Evolutionary conservation across 2,797 vertebrate genomes (phyloP).

Genomic region (Hippopotamyrus pictus): DNA sequence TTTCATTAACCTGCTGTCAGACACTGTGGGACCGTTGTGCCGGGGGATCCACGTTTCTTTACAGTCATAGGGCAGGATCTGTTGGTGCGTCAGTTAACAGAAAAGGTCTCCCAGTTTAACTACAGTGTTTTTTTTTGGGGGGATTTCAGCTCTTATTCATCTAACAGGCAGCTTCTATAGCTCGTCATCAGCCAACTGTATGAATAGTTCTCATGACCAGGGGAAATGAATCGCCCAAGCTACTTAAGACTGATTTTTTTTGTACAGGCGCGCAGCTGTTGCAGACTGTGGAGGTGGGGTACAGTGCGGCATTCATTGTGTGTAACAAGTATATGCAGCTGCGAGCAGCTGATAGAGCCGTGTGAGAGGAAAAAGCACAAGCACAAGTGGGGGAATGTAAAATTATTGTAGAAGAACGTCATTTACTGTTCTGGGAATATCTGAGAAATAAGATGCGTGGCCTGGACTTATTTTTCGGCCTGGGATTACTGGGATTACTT

Average conservation of each 20-base stretch:
- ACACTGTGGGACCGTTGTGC: neutral
- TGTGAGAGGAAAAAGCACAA: neutral
- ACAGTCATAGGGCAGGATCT: neutral
- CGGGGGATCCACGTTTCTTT: neutral
- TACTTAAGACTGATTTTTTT: constrained; percentile 36
- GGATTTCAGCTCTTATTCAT: neutral
- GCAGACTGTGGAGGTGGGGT: constrained; percentile 17
- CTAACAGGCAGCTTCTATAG: neutral
- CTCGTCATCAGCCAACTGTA: neutral
- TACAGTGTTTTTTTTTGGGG: neutral
- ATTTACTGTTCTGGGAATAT: neutral
- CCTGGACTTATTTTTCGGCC: neutral
- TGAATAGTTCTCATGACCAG: constrained; percentile 25
- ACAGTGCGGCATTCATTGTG: constrained; percentile 7
- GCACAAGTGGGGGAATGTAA: neutral
- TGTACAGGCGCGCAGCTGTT: constrained; percentile 40
- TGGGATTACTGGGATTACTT: neutral
- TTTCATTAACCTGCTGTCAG: constrained; percentile 1
- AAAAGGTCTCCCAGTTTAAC: neutral
- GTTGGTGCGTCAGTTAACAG: neutral
- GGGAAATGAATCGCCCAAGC: constrained; percentile 24
- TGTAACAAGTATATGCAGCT: neutral
- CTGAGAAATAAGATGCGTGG: neutral
- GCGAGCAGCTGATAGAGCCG: neutral
- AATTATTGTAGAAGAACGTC: neutral